Evolutionary conservation across 2,888 invertebrate species (phyloP).

Genomic region (Hirudinaria manillensis): DNA sequence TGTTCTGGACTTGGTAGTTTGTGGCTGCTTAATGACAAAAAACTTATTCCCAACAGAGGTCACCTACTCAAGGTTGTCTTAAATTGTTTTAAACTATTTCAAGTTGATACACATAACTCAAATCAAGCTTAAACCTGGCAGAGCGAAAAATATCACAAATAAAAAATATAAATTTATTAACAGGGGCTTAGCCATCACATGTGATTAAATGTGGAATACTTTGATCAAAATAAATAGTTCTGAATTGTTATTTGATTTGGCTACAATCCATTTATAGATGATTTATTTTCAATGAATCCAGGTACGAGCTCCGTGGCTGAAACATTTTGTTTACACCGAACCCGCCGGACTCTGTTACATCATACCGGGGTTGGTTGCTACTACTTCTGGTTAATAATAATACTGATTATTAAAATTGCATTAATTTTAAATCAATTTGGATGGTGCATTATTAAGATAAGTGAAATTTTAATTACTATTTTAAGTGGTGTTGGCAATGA

Average conservation of each 20-base stretch:
- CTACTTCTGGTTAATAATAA: background rate
- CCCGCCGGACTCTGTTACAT: slow-evolving; percentile 33
- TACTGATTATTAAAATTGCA: background rate
- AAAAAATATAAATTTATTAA: too few relatives aligned
- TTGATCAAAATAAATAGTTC: too few relatives aligned
- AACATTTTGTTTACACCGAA: slow-evolving; percentile 36
- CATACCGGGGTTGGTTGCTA: slow-evolving; percentile 36
- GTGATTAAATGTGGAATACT: too few relatives aligned
- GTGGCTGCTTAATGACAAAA: slow-evolving; percentile 33
- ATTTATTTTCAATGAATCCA: slow-evolving; percentile 1
- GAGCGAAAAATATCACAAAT: too few relatives aligned
- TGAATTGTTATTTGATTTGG: too few relatives aligned
- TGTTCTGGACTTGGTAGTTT: slow-evolving; percentile 38
- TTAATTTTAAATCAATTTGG: too few relatives aligned
- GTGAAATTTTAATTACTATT: too few relatives aligned
- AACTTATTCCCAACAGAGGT: slow-evolving; percentile 37
- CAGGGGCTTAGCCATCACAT: too few relatives aligned
- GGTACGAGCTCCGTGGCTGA: slow-evolving; percentile 40
- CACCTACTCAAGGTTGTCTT: slow-evolving; percentile 36
- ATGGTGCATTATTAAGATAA: too few relatives aligned
- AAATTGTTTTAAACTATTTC: background rate
- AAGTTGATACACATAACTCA: background rate
- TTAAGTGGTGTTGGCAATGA: too few relatives aligned
- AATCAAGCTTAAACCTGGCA: too few relatives aligned
- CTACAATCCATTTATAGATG: too few relatives aligned